Conservation (phyloP, 2,888 invertebrate species). For the Orchesellides sinensis region DNA sequence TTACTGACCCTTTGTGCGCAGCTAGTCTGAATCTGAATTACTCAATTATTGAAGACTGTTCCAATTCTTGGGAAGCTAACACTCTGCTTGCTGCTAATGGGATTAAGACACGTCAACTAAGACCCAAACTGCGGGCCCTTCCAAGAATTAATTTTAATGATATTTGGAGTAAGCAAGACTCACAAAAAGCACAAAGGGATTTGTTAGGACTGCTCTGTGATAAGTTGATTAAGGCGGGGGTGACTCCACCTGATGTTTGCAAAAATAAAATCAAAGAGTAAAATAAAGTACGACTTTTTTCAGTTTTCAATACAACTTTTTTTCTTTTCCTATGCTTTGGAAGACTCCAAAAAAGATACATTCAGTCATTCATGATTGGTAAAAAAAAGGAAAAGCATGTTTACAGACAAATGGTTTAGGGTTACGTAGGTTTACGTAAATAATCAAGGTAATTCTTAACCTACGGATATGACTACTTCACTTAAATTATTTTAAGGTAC, state of each 20-base stretch:
- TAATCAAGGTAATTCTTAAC: no score
- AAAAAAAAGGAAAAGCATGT: no score
- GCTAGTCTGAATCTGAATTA: slow-evolving; percentile 70
- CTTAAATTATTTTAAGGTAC: no score
- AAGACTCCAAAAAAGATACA: no score
- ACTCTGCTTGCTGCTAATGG: slow-evolving; percentile 72
- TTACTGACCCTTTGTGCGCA: slow-evolving; percentile 74
- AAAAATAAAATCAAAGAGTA: not conserved
- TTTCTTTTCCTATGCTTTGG: no score
- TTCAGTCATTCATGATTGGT: no score
- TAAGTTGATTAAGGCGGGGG: slow-evolving; percentile 56
- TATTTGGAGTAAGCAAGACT: slow-evolving; percentile 64
- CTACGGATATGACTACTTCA: no score
- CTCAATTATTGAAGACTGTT: slow-evolving; percentile 71
- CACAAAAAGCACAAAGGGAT: slow-evolving; percentile 66
- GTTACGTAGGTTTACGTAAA: no score
- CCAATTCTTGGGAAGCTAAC: slow-evolving; percentile 70
- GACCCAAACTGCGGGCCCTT: slow-evolving; percentile 74
- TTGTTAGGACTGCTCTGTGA: slow-evolving; percentile 67
- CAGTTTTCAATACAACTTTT: no score
- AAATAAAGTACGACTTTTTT: no score
- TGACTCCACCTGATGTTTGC: slow-evolving; percentile 31
- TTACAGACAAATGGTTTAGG: no score
- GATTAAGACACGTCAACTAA: slow-evolving; percentile 73
- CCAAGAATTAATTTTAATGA: slow-evolving; percentile 75